Base-by-base conservation (phyloP, 1,140 invertebrate genomes). In the Ridgeia piscesae region DNA sequence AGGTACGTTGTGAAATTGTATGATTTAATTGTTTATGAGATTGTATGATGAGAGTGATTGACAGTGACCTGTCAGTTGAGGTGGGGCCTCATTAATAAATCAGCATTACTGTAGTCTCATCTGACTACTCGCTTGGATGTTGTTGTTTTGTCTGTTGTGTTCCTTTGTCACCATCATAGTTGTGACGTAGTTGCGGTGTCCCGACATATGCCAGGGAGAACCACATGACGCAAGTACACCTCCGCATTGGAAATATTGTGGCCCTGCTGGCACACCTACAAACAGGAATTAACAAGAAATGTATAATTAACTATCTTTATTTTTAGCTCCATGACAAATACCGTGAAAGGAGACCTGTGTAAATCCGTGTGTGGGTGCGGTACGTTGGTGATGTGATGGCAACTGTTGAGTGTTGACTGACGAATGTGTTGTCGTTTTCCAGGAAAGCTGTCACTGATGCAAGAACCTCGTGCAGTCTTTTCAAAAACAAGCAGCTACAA, bases 401-500 rank as follows among this genome's bases (percentile, higher is more conserved):
- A 77, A 21, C 58, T 31, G 27, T 77, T 77, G 58, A 21, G 11
- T 31, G 27, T 77, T 77, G 58, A 27, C 58, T 77, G 58, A 77
- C 58, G 11, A 77, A 21, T 77, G 17, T 77, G 27, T 27, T 77
- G 58, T 77, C 2, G 2, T 77, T 9, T 77, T 77, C 2, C 58
- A 77, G 58, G 17, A 21, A 77, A 31, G 58, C 58, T 27, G 58
- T 77, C 58, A 94, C 94, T 94, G 94, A 95, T 95, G 95, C 95
- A 95, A 95, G 95, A 94, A 94, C 94, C 94, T 93, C 94, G 94
- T 92, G 93, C 77, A 42, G 94, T 94, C 92, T 94, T 93, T 92
- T 93, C 94, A 92, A 95, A 94, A 94, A 92, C 94, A 90, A 95
- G 94, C 94, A 94, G 94, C 93, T 95, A 94, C 93, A 94, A 93